These are phyloP conservation scores for Lithobates sylvaticus DNA, from an alignment of 2,797 vertebrate genomes.

Conservation along the genomic window DNA sequence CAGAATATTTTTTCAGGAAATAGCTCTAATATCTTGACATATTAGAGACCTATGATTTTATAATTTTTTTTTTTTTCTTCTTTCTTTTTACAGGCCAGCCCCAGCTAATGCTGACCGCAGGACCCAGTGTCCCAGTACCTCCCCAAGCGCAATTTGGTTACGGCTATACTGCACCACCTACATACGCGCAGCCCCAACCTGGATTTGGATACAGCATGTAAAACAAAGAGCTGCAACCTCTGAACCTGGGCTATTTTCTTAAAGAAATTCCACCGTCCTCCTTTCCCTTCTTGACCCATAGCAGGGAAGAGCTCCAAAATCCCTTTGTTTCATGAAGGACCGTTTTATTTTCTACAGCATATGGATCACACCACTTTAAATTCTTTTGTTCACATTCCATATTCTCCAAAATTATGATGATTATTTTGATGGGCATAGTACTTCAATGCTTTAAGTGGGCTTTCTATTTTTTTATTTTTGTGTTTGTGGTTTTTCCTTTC, in stretches of 20 bases:
- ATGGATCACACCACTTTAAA: slow-evolving; percentile 83
- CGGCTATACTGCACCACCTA: slow-evolving; percentile 86
- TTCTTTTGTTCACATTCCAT: slow-evolving; percentile 95
- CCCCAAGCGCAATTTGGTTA: slow-evolving; percentile 96
- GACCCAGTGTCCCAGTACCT: slow-evolving; percentile 93
- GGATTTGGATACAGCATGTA: slow-evolving; percentile 97
- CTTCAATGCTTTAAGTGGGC: slow-evolving; percentile 84
- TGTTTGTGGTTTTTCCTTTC: slow-evolving; percentile 61
- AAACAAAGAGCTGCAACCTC: slow-evolving; percentile 69
- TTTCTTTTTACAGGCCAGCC: slow-evolving; percentile 85
- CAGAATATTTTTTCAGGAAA: no score
- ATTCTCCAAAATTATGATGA: slow-evolving; percentile 85
- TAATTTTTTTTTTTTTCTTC: not conserved
- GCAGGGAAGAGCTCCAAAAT: slow-evolving; percentile 86
- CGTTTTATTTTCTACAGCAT: slow-evolving; percentile 88
- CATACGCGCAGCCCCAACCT: slow-evolving; percentile 90
- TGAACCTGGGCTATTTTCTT: slow-evolving; percentile 81
- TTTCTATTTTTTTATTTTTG: slow-evolving; percentile 64
- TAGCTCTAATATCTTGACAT: not conserved
- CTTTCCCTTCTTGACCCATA: slow-evolving; percentile 87
- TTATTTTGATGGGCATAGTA: slow-evolving; percentile 86
- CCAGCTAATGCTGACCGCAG: slow-evolving; percentile 98
- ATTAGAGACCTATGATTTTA: not conserved
- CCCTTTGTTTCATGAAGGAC: slow-evolving; percentile 91
- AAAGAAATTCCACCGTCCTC: slow-evolving; percentile 89